Evolutionary conservation across 2,113 vertebrate genomes (phyloP).

Genomic region (Perccottus glenii): DNA sequence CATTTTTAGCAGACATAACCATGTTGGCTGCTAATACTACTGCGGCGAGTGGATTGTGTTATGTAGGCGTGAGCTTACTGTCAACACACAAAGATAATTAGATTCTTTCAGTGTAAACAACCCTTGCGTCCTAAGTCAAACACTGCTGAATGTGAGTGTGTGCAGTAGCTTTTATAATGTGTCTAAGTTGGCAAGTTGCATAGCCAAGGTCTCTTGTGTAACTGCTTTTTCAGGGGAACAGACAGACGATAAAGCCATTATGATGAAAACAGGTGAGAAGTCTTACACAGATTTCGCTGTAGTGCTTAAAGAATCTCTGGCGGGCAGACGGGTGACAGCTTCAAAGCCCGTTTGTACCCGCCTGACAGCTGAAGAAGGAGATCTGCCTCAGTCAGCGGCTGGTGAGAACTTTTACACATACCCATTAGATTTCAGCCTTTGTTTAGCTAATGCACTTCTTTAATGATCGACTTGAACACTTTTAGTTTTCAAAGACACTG

Average conservation of each 20-base stretch:
- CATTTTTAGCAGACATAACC: conserved; percentile 9
- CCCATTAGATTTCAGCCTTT: conserved; percentile 6
- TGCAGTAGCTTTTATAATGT: conserved; percentile 5
- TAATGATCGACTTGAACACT: conserved; percentile 8
- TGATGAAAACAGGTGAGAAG: conserved; percentile 29
- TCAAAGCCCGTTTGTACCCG: conserved; percentile 28
- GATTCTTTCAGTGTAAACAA: conserved; percentile 37
- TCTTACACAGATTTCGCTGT: background rate
- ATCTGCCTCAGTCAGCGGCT: conserved; percentile 3
- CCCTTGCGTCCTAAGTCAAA: conserved; percentile 19
- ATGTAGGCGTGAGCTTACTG: conserved; percentile 34
- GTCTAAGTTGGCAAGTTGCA: conserved; percentile 9
- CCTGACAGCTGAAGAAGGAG: conserved; percentile 24
- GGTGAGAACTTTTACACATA: conserved; percentile 15
- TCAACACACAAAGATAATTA: conserved; percentile 48
- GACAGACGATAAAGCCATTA: conserved; percentile 8
- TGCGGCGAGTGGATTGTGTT: conserved; percentile 12
- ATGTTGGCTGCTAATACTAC: background rate
- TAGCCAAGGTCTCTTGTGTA: background rate
- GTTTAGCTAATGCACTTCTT: conserved; percentile 4
- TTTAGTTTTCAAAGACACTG: background rate
- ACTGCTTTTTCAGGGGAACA: conserved; percentile 10
- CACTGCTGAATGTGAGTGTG: conserved; percentile 11
- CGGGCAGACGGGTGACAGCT: conserved; percentile 24
- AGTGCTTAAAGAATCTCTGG: conserved; percentile 5